Conservation (phyloP, 30 jellyfish, hydroid and myxozoan genomes). For the Aurelia aurita region DNA sequence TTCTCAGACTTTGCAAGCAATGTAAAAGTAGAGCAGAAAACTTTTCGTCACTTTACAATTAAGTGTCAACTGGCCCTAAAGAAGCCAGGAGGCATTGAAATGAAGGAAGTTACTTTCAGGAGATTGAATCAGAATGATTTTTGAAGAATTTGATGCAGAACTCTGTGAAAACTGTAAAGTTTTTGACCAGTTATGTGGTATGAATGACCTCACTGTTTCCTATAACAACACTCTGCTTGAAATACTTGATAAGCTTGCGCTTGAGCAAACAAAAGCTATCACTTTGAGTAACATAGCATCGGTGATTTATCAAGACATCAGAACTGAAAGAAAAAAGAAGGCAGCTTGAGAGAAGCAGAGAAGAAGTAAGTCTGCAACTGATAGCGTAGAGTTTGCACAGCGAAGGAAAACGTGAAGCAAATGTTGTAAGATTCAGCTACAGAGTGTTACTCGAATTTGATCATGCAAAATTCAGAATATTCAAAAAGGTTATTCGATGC, state of each 20-base stretch:
- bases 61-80: constrained; percentile 40
- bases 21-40: constrained; percentile 24
- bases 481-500: constrained; percentile 36
- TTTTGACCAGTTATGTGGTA: constrained; percentile 1
- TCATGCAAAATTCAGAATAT: constrained; percentile 47
- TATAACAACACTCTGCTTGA: too few relatives aligned
- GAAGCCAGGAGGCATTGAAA: constrained; percentile 52
- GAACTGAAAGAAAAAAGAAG: constrained; percentile 15
- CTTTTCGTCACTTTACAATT: constrained; percentile 19
- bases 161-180: constrained; percentile 3
- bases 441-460: constrained; percentile 28
- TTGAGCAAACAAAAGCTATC: too few relatives aligned
- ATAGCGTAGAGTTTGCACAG: constrained; percentile 16
- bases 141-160: constrained; percentile 14
- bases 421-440: constrained; percentile 48
- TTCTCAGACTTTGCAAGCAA: background rate
- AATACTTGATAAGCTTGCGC: too few relatives aligned
- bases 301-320: background rate
- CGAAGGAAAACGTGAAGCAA: constrained; percentile 26
- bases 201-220: constrained; percentile 25
- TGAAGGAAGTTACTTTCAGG: constrained; percentile 18
- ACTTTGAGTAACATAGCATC: background rate
- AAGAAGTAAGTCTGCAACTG: constrained; percentile 7
- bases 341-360: constrained; percentile 46
- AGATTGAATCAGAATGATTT: constrained; percentile 25